Conservation (phyloP, 2,113 vertebrate species). For the Carlito syrichta region DNA sequence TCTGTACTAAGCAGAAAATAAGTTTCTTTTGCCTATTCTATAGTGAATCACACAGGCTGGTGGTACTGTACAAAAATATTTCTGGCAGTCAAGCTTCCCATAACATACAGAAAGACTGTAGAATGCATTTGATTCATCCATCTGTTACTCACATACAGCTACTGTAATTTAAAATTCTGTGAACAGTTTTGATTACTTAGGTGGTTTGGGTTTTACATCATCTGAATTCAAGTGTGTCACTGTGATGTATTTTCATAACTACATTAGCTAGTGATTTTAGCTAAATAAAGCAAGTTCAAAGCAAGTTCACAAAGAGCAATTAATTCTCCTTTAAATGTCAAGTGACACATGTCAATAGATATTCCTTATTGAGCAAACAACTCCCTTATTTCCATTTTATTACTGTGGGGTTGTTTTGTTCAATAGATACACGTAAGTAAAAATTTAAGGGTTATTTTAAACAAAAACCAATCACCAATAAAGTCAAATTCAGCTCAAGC, state of each 20-base stretch:
- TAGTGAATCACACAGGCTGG: not conserved
- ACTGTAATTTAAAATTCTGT: constrained; percentile 31
- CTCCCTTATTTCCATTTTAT: not conserved
- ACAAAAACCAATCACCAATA: not conserved
- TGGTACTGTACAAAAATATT: constrained; percentile 9
- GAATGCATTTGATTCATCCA: not conserved
- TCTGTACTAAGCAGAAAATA: not conserved
- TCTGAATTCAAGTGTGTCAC: constrained; percentile 38
- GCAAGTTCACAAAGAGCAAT: not conserved
- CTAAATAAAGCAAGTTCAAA: constrained; percentile 21
- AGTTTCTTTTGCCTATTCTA: not conserved
- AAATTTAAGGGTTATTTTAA: not conserved
- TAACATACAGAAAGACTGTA: not conserved
- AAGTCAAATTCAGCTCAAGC: not conserved
- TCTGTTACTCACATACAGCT: not conserved
- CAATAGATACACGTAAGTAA: not conserved
- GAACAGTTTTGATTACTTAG: constrained; percentile 23
- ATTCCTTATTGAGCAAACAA: not conserved
- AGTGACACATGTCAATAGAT: not conserved
- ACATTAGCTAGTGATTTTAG: not conserved
- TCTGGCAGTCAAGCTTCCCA: not conserved
- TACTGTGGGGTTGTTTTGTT: not conserved
- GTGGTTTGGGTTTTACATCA: constrained; percentile 44
- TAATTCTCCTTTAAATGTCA: not conserved
- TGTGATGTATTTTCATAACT: constrained; percentile 43